phyloP scores from a whole-genome alignment of 2,113 vertebrate genomes.

The Callionymus lyra region DNA sequence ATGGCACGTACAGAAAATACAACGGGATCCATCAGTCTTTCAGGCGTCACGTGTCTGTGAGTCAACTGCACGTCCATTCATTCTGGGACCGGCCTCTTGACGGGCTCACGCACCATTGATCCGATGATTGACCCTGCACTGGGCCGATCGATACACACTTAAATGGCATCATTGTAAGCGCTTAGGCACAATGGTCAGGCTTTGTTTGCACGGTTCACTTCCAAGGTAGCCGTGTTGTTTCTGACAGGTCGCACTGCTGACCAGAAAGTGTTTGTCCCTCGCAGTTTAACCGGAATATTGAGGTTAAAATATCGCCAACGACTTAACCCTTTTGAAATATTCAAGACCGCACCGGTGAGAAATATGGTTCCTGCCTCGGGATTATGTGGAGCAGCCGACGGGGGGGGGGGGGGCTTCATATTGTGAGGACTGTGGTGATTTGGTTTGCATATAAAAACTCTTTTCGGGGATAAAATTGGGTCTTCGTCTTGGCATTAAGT shows the following conservation, averaged over 20 bases:
- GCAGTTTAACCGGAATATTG: no score
- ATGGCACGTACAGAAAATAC: no score
- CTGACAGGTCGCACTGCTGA: no score
- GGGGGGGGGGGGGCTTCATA: no score
- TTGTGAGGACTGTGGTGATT: constrained; percentile 25
- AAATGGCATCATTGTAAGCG: constrained; percentile 63
- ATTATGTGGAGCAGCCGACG: no score
- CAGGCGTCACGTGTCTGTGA: no score
- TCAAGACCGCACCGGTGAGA: no score
- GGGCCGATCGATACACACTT: constrained; percentile 61
- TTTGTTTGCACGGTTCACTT: constrained; percentile 59
- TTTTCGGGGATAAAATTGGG: constrained; percentile 38
- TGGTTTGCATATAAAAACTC: constrained; percentile 40
- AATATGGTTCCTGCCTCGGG: no score
- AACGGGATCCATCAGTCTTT: no score
- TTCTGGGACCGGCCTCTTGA: constrained; percentile 17
- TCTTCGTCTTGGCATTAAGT: constrained; percentile 55
- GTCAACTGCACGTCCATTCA: constrained; percentile 20
- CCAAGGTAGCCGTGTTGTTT: constrained; percentile 39
- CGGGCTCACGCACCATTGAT: constrained; percentile 52
- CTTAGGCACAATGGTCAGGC: constrained; percentile 50
- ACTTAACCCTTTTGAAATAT: no score
- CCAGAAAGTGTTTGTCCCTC: no score
- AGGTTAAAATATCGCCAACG: no score
- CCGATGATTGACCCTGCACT: constrained; percentile 62